Base-by-base conservation (phyloP, 2,797 vertebrate species). In the Sardinella longiceps region DNA sequence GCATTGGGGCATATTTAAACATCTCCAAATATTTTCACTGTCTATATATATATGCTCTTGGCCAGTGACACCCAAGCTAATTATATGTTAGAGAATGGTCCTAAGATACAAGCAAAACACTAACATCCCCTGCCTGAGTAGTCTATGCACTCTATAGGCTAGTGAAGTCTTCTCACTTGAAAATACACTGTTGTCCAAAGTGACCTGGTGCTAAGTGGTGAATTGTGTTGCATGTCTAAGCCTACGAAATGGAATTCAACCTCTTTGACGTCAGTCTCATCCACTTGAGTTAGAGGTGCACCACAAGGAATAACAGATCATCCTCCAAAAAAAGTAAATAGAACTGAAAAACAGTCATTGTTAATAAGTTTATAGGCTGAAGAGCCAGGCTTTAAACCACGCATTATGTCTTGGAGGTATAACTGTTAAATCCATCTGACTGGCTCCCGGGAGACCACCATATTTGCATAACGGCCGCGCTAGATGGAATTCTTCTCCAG, bases 51-150 rank as follows among this genome's bases (percentile, higher is more conserved):
- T 93, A 93, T 88, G 82, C 84, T 84, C 60, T 84, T 90, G 89
- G 89, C 84, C 88, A 90, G 88, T 85, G 89, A 93, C 93, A 91
- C 94, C 94, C 94, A 90, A 88, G 89, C 92, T 93, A 93, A 95
- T 94, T 93, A 92, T 87, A 93, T 88, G 92, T 89, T 94, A 84
- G 85, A 89, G 84, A 86, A 88, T 50, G 85, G 87, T 82, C 88
- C 85, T 84, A 85, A 89, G 70, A 85, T 56, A 84, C 58, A 0
- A 46, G 50, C 23, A 81, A 37, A 74, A 33, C 28, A 48, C 80
- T 74, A 82, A 18, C 51, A 43, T 43, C 33, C 70, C 70, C 37
- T 20, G n/a, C n/a, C n/a, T 9, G 70, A 77, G 70, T 20, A 3
- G 33, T 33, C 33, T 20, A 23, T 23, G 30, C 15, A 39, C 37